Evolutionary conservation across 2,888 invertebrate genomes (phyloP), one percentile per base, ranked within the genome.

Genomic region (Iselma pallidipennis): DNA sequence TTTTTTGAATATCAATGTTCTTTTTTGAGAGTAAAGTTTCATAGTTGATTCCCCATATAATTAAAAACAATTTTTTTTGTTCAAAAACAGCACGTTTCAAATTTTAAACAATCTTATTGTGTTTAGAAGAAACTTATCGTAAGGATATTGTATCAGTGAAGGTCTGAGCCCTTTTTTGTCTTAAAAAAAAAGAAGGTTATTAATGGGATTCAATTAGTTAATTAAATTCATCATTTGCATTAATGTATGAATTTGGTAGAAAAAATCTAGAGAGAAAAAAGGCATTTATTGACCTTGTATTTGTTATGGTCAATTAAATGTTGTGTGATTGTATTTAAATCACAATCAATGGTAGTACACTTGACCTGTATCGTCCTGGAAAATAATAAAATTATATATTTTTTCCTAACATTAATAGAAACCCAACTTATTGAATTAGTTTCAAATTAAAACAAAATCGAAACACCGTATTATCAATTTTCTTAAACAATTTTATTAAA

Each of bases 241-340:
- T n/a, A n/a, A n/a, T n/a, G n/a, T n/a, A n/a, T n/a, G n/a, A n/a
- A n/a, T n/a, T n/a, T n/a, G n/a, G n/a, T 45, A 16, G 48, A 21
- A 19, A 2, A 16, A 7, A n/a, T n/a, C 9, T 9, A n/a, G n/a
- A 16, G 48, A 16, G 14, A 9, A 21, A 12, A 55, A 37, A 14
- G 25, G 19, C 21, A 23, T 28, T 12, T 48, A 6, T 16, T 7
- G 52, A 28, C 62, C 62, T 63, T 63, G 62, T 19, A 31, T 52
- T 19, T 31, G 59, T 5, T 55, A 59, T 56, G 62, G 58, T 56
- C 62, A 63, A 63, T 63, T 63, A 59, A 63, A 52, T 59, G 21
- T 26, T 58, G 57, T 61, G 61, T 55, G 61, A 61, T 55, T 58
- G 37, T 48, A 59, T 42, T 42, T 29, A 19, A 19, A 42, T 10